Evolutionary conservation across 1,140 invertebrate species (phyloP).

Genomic region (Akabosia matsudoensis): DNA sequence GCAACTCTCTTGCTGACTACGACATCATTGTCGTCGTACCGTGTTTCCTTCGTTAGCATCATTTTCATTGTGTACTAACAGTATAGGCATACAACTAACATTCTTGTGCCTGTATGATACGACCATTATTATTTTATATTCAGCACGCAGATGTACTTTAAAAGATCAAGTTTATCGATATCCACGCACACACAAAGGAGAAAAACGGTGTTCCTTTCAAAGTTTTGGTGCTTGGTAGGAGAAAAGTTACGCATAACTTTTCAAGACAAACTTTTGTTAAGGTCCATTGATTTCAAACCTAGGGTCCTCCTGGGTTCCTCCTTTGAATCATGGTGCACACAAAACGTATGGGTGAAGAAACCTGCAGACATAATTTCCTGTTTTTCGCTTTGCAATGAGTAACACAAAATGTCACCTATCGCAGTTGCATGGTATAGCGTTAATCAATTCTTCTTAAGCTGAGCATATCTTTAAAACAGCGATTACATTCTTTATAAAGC

Average conservation of each 20-base stretch:
- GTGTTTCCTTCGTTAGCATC: slow-evolving; percentile 18
- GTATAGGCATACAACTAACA: background rate
- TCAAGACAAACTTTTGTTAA: slow-evolving; percentile 34
- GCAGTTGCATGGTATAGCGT: too few relatives aligned
- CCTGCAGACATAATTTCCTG: background rate
- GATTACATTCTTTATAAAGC: too few relatives aligned
- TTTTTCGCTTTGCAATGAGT: background rate
- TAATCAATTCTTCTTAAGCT: too few relatives aligned
- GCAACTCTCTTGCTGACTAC: background rate
- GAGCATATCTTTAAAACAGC: too few relatives aligned
- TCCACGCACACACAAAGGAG: background rate
- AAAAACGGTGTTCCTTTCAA: too few relatives aligned
- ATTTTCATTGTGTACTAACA: background rate
- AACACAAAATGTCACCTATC: too few relatives aligned
- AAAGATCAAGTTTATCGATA: slow-evolving; percentile 9
- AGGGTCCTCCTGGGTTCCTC: background rate
- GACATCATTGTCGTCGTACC: slow-evolving; percentile 15
- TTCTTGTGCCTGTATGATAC: background rate
- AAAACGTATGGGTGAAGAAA: background rate
- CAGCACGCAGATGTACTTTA: background rate
- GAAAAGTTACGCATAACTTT: slow-evolving; percentile 19
- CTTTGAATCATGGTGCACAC: background rate
- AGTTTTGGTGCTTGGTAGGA: too few relatives aligned
- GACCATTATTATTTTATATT: too few relatives aligned
- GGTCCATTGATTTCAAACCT: slow-evolving; percentile 37